phyloP scores from a whole-genome alignment of 1,140 invertebrate genomes.

The Frieseomelitta varia region DNA sequence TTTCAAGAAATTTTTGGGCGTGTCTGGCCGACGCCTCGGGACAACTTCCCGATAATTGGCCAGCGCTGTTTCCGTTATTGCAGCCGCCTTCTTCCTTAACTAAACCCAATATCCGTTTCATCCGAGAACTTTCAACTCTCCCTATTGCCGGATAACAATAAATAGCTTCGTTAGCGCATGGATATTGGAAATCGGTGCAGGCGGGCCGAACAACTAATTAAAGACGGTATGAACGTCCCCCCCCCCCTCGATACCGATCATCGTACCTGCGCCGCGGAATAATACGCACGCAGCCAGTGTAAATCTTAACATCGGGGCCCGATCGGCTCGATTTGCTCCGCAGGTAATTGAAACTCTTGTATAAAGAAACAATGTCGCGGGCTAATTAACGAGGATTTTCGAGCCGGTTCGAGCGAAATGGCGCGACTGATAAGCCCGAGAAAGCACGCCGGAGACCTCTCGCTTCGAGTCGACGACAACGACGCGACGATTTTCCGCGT shows the following conservation, averaged over 20 bases:
- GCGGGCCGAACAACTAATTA: constrained; percentile 49
- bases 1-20: constrained; percentile 5
- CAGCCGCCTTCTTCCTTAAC: neutral
- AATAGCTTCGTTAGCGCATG: constrained; percentile 27
- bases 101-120: constrained; percentile 16
- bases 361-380: constrained; percentile 46
- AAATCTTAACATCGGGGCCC: constrained; percentile 34
- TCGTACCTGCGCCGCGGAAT: constrained; percentile 13
- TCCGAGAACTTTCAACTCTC: constrained; percentile 26
- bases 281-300: constrained; percentile 34
- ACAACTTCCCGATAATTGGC: constrained; percentile 35
- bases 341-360: constrained; percentile 60
- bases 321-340: constrained; percentile 46
- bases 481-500: constrained; percentile 47
- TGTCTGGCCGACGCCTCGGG: too few species aligned
- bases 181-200: constrained; percentile 36
- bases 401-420: neutral
- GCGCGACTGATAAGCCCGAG: constrained; percentile 29
- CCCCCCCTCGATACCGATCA: neutral
- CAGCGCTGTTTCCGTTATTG: neutral
- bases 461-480: too few species aligned
- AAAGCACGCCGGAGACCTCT: constrained; percentile 9
- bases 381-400: constrained; percentile 59
- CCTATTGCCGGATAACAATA: constrained; percentile 17
- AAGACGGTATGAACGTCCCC: constrained; percentile 23